Conservation (phyloP, 2,797 vertebrate genomes). For the Acrossocheilus wenchowensis region DNA sequence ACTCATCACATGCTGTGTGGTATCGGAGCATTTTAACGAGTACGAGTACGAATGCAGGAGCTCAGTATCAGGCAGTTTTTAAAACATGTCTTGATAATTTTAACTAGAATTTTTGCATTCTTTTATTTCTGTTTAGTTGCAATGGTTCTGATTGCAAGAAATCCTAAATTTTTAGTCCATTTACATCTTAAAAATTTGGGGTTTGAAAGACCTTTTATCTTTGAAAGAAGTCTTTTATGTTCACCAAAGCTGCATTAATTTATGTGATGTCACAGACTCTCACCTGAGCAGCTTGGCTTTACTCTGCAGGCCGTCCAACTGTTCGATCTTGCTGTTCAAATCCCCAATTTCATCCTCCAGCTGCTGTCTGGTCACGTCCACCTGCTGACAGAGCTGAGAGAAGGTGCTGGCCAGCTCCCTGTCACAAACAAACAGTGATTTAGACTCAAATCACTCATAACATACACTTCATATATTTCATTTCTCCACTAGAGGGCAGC, state of each 20-base stretch:
- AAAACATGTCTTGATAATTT: too few relatives aligned
- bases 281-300: slow-evolving; percentile 95
- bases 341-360: slow-evolving; percentile 90
- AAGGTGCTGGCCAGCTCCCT: slow-evolving; percentile 94
- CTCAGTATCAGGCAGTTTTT: too few relatives aligned
- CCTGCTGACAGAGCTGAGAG: slow-evolving; percentile 95
- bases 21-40: too few relatives aligned
- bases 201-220: not conserved
- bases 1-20: too few relatives aligned
- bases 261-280: slow-evolving; percentile 26
- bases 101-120: too few relatives aligned
- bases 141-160: not conserved
- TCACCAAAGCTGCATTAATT: not conserved
- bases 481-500: slow-evolving; percentile 47
- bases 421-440: not conserved
- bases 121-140: not conserved
- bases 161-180: not conserved
- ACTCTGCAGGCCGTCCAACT: slow-evolving; percentile 90
- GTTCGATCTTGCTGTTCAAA: slow-evolving; percentile 91
- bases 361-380: slow-evolving; percentile 92
- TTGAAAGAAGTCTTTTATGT: not conserved
- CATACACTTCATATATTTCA: not conserved
- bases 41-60: too few relatives aligned
- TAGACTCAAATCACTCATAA: not conserved
- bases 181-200: not conserved